phyloP scores from a whole-genome alignment of 2,888 invertebrate genomes.

The Cephonodes hylas region DNA sequence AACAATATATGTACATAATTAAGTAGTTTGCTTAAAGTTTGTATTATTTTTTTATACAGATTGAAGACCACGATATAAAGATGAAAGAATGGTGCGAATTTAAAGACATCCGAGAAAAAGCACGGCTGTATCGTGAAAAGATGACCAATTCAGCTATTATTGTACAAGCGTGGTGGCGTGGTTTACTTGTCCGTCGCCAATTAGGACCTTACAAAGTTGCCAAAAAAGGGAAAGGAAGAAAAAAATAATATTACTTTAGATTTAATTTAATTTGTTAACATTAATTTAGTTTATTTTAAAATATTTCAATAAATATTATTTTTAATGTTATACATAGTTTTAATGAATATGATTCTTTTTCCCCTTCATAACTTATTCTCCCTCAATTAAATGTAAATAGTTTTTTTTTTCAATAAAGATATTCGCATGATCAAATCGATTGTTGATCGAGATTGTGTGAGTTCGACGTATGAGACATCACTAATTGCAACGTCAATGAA shows the following conservation, averaged over 20 bases:
- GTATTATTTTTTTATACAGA: no score
- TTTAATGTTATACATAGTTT: neutral
- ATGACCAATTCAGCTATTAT: slow-evolving; percentile 60
- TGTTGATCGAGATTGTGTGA: neutral
- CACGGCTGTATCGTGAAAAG: slow-evolving; percentile 45
- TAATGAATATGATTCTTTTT: no score
- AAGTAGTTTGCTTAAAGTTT: no score
- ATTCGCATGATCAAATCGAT: no score
- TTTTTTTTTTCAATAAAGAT: no score
- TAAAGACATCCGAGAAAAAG: slow-evolving; percentile 58
- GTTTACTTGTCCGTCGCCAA: slow-evolving; percentile 59
- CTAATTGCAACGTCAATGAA: slow-evolving; percentile 52
- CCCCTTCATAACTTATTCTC: no score
- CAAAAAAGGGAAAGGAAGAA: slow-evolving; percentile 37
- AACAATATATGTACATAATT: no score
- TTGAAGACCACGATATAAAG: slow-evolving; percentile 45
- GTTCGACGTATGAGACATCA: slow-evolving; percentile 26
- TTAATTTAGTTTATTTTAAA: neutral
- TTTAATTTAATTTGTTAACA: slow-evolving; percentile 1
- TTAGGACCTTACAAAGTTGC: slow-evolving; percentile 57
- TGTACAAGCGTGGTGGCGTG: slow-evolving; percentile 76
- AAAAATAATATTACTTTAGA: slow-evolving; percentile 22
- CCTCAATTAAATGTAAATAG: no score
- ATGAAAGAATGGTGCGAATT: slow-evolving; percentile 61
- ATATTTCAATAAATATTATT: neutral